Evolutionary conservation across 2,888 invertebrate genomes (phyloP), one percentile per base, ranked within the genome.

Genomic region (Sphinx pinastri): DNA sequence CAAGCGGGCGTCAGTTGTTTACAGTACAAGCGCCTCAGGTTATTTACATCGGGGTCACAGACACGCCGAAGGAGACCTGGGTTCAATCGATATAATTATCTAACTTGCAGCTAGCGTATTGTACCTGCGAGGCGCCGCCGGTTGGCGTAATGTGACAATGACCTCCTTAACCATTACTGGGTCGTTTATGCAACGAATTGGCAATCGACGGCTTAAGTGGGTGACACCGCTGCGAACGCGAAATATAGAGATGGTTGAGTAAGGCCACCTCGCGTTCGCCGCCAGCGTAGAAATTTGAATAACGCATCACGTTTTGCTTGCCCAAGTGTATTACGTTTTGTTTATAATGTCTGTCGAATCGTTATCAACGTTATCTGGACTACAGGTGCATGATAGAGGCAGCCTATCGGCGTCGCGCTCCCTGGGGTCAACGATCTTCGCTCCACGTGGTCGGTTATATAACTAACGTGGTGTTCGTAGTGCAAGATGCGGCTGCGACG

Each of bases 41-140:
- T 93, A 93, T 93, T 93, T 91, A 92, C 94, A 93, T 92, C 90
- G 93, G 92, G 93, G 93, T 94, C 93, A 93, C 91, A 94, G 93
- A 93, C 93, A 93, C 91, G 84, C 79, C 82, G 91, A 92, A 91
- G 92, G 90, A 90, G 90, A 90, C 86, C 85, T 84, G 85, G 86
- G 88, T 89, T 89, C 89, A 88, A 88, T 89, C 88, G 87, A 88
- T 90, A 86, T 90, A 87, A 89, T 90, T 88, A 91, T 89, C 90
- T 91, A 90, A 92, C 85, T 84, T 85, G 85, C 81, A 80, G 84
- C 84, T 84, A 82, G 78, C 78, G 79, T 76, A 78, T 74, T 78
- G 73, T 83, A 84, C 84, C 83, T 81, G 84, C 72, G 68, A 70
- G 59, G 69, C 66, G 77, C 77, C 78, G 74, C 75, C 77, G 83